phyloP scores from a whole-genome alignment of 2,888 invertebrate species.

The Dryomyza anilis region DNA sequence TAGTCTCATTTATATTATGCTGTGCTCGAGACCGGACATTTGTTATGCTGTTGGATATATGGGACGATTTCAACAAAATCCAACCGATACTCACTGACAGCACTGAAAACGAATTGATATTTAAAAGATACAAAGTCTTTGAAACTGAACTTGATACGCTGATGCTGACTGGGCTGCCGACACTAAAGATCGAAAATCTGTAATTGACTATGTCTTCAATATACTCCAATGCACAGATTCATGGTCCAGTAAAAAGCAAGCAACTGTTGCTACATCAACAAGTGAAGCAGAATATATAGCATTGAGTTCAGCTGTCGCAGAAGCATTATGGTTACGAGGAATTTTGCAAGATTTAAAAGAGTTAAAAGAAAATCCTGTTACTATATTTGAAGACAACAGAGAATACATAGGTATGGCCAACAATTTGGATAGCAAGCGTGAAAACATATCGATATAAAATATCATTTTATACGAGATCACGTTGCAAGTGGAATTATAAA shows the following conservation, averaged over 20 bases:
- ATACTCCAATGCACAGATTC: slow-evolving; percentile 7
- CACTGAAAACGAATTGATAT: neutral
- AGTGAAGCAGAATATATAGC: slow-evolving; percentile 14
- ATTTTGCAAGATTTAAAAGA: slow-evolving; percentile 3
- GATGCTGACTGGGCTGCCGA: no score
- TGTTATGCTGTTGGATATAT: neutral
- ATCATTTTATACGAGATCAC: no score
- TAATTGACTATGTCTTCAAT: slow-evolving; percentile 11
- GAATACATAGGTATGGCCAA: neutral
- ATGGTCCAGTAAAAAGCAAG: slow-evolving; percentile 8
- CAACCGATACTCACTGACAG: neutral
- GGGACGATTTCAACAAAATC: neutral
- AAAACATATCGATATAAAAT: no score
- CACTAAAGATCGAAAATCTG: no score
- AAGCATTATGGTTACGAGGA: slow-evolving; percentile 1
- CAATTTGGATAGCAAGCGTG: no score
- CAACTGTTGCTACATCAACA: slow-evolving; percentile 16
- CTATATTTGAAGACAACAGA: neutral
- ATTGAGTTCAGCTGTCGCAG: slow-evolving; percentile 6
- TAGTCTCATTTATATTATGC: neutral
- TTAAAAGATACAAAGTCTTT: neutral
- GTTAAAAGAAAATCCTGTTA: neutral
- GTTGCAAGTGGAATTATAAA: no score
- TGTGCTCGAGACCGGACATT: neutral
- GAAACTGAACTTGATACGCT: neutral